Base-by-base conservation (phyloP, 2,113 vertebrate species). In the Dolichallabes microphthalmus region DNA sequence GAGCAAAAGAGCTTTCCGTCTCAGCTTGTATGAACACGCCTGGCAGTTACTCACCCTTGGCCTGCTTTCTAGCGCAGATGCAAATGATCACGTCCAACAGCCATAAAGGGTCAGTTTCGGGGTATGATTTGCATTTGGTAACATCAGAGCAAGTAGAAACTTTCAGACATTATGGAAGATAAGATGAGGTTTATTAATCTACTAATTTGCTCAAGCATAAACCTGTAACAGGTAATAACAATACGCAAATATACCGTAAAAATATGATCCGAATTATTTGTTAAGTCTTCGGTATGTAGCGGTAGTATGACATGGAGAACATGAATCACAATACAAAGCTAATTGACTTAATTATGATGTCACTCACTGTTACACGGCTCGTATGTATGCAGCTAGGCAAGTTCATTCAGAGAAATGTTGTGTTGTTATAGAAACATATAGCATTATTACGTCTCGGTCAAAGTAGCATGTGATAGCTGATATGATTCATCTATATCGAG, bases 1-100 rank as follows among this genome's bases (percentile, higher is more conserved):
- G 35, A 80, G 77, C 11, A 8, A 13, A 20, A 27, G 53, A 77
- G 73, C 39, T 30, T 64, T 50, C 63, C 30, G 13, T 52, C 61
- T 32, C 15, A 30, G 63, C 85, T 45, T 82, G 88, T n/a, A 71
- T 80, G 15, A 76, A 58, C 87, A 82, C 39, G 88, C 32, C 73
- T 85, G 58, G 27, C 39, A 71, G 71, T 57, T 53, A 27, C 66
- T 50, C 10, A 53, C 19, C 14, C n/a, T 25, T 64, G 55, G 13
- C 80, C 50, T 80, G 80, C 63, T 75, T 71, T 80, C 68, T 52
- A 13, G 75, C 25, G 57, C 75, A 25, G 25, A 84, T 82, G 79
- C 79, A 86, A 86, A 88, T 79, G 69, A 27, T 27, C 32, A 1
- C 75, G 13, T 86, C 6, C 50, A 32, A 19, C 79, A 86, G 45